phyloP scores from a whole-genome alignment of 2,797 vertebrate species.

The Balearica regulorum region DNA sequence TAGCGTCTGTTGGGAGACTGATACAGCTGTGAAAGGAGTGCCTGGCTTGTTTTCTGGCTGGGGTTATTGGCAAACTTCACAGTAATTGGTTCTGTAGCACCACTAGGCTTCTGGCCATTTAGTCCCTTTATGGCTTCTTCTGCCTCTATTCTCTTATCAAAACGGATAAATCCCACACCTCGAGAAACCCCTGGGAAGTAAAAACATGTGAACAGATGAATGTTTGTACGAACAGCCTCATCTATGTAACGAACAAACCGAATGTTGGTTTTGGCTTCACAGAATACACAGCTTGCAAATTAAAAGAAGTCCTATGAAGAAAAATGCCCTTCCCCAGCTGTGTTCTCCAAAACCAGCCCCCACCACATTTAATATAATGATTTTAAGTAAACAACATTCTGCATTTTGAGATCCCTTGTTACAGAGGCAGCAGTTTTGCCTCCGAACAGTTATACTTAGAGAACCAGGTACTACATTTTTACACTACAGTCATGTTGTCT shows the following conservation, averaged over 20 bases:
- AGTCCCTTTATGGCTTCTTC: conserved; percentile 99
- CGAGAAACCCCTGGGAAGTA: conserved; percentile 91
- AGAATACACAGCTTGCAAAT: neutral
- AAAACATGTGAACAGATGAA: neutral
- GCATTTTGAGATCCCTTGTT: neutral
- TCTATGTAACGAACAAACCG: neutral
- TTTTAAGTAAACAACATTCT: neutral
- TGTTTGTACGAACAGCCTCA: neutral
- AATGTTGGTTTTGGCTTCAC: neutral
- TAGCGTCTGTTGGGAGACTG: conserved; percentile 98
- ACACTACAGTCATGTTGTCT: accelerated
- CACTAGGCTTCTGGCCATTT: conserved; percentile 98
- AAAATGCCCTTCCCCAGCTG: neutral
- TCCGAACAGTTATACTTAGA: neutral
- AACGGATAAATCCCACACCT: conserved; percentile 99
- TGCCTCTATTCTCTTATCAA: conserved; percentile 99
- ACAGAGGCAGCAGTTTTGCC: neutral
- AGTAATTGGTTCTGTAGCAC: conserved; percentile 97
- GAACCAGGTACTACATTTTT: neutral
- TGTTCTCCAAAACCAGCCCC: neutral
- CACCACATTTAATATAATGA: accelerated
- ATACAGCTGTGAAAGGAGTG: conserved; percentile 97
- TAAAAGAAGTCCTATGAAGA: neutral
- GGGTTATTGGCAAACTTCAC: conserved; percentile 99
- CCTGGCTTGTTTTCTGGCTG: conserved; percentile 99